Percentiles rank a stretch among this genome's conserved stretches.
These are phyloP conservation scores for Lochmaea capreae DNA, from an alignment of 2,888 invertebrate species.

Conservation along the genomic window DNA sequence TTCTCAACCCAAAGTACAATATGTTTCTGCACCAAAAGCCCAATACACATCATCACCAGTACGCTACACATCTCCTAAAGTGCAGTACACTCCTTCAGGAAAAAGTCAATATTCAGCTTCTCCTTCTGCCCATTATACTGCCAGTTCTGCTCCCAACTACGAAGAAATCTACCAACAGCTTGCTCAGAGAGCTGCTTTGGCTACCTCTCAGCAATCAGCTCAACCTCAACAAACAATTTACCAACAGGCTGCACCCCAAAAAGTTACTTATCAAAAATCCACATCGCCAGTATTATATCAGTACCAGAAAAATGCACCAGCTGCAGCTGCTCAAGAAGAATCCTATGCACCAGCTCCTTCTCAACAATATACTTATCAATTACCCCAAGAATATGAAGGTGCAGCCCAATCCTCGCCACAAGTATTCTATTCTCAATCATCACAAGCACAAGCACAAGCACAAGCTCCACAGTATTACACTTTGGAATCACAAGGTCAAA, in stretches of 20 bases:
- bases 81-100: constrained; percentile 4
- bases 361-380: constrained; percentile 37
- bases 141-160: constrained; percentile 32
- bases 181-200: constrained; percentile 41
- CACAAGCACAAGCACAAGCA: constrained; percentile 29
- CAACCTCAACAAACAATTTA: constrained; percentile 35
- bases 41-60: constrained; percentile 33
- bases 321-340: constrained; percentile 19
- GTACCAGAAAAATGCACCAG: constrained; percentile 11
- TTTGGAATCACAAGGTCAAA: constrained; percentile 47
- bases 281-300: constrained; percentile 32
- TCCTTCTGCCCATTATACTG: constrained; percentile 23
- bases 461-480: constrained; percentile 48
- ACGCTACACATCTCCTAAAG: constrained; percentile 37
- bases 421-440: constrained; percentile 43
- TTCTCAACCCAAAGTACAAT: constrained; percentile 41
- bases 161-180: constrained; percentile 46
- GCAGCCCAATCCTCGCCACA: constrained; percentile 45
- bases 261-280: constrained; percentile 16
- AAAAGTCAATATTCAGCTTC: constrained; percentile 18
- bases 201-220: constrained; percentile 29
- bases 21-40: constrained; percentile 35
- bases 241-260: constrained; percentile 33
- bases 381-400: constrained; percentile 29
- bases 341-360: constrained; percentile 32